A percentile compares a stretch with the other conserved stretches of the same genome.
Evolutionary conservation across 2,888 invertebrate genomes (phyloP).

Genomic region (Ennomos quercinarius): DNA sequence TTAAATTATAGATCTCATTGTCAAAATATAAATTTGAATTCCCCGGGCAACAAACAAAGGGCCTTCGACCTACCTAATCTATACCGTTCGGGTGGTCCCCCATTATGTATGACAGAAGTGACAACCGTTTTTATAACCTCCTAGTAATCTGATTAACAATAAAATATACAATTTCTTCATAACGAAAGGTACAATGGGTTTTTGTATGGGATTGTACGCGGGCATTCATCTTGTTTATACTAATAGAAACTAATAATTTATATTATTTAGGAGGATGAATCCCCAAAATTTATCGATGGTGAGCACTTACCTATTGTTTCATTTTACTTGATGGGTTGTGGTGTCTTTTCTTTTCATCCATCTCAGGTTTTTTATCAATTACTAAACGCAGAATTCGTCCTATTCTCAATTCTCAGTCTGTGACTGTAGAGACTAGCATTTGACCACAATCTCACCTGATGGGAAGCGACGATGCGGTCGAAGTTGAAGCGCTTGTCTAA

Average conservation of each 20-base stretch:
- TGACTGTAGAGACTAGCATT: too few relatives aligned
- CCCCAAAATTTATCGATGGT: too few relatives aligned
- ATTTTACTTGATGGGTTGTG: too few relatives aligned
- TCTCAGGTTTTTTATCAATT: too few relatives aligned
- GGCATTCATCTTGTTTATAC: slow-evolving; percentile 32
- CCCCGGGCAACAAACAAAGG: slow-evolving; percentile 50
- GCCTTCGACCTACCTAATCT: slow-evolving; percentile 37
- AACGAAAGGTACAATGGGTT: slow-evolving; percentile 21
- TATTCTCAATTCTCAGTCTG: too few relatives aligned
- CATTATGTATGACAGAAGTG: slow-evolving; percentile 54
- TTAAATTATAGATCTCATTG: slow-evolving; percentile 26
- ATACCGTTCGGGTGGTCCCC: slow-evolving; percentile 57
- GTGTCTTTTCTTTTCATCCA: too few relatives aligned
- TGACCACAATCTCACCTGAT: too few relatives aligned
- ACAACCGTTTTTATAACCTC: slow-evolving; percentile 58
- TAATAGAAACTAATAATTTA: slow-evolving; percentile 14
- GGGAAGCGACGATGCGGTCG: too few relatives aligned
- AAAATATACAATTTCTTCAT: slow-evolving; percentile 52
- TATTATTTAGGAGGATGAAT: neutral
- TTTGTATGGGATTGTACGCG: slow-evolving; percentile 14
- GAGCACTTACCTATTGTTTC: too few relatives aligned
- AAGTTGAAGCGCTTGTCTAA: too few relatives aligned
- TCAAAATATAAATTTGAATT: slow-evolving; percentile 40
- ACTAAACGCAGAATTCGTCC: too few relatives aligned
- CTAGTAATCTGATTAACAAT: slow-evolving; percentile 64